Conservation (phyloP, 1,140 invertebrate species). For the Achatina immaculata region DNA sequence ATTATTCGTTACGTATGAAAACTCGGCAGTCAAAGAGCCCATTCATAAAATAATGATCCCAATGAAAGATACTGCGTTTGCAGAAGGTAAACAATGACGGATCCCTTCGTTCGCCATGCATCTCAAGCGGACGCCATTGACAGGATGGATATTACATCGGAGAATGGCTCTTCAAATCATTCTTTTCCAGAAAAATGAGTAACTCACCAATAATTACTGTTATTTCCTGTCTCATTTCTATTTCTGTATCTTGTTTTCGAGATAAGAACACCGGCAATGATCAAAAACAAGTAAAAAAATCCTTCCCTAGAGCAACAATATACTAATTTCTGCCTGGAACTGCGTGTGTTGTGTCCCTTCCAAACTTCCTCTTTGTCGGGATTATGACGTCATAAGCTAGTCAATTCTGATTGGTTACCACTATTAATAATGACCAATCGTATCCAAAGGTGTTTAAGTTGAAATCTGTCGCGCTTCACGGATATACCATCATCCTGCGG, state of each 20-base stretch:
- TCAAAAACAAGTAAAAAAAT: too few species aligned
- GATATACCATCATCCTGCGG: too few species aligned
- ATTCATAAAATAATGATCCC: too few species aligned
- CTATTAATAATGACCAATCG: background rate
- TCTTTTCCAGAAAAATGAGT: background rate
- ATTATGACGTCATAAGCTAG: background rate
- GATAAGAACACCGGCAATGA: background rate
- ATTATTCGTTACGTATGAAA: too few species aligned
- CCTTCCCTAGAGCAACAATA: background rate
- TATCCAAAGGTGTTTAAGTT: too few species aligned
- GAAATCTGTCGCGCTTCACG: too few species aligned
- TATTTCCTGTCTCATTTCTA: background rate
- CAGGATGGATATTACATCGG: background rate
- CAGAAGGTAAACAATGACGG: background rate
- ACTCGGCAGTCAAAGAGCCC: too few species aligned
- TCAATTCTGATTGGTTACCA: background rate
- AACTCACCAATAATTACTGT: background rate
- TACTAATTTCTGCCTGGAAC: background rate
- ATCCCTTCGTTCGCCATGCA: background rate
- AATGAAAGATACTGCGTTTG: too few species aligned
- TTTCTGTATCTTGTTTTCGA: background rate
- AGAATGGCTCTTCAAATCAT: background rate
- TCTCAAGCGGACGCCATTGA: background rate
- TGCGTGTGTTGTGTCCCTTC: background rate
- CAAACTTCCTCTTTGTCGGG: background rate